Evolutionary conservation across 1,140 invertebrate species (phyloP).

Genomic region (Subanguina moxae): DNA sequence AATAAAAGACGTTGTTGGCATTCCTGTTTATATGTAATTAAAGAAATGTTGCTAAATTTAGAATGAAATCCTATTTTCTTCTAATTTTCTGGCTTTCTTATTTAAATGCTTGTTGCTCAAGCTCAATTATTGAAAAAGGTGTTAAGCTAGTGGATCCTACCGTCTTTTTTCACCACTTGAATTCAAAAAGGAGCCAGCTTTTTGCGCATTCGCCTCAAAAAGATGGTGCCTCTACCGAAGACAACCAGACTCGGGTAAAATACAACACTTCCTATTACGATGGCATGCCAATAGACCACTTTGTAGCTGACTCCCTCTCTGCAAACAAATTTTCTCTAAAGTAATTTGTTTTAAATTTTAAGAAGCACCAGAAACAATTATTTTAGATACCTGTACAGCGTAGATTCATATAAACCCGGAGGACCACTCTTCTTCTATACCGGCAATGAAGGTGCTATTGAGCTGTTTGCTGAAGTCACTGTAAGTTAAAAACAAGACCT

Average conservation of each 20-base stretch:
- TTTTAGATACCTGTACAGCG: constrained; percentile 49
- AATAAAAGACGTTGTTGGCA: too few relatives aligned
- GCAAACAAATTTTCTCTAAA: constrained; percentile 68
- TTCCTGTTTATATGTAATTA: too few relatives aligned
- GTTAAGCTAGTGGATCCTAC: too few relatives aligned
- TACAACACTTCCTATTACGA: constrained; percentile 29
- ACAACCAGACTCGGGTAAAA: background rate
- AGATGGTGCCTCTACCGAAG: background rate
- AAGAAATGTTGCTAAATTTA: too few relatives aligned
- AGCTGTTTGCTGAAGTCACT: constrained; percentile 83
- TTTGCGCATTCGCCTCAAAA: background rate
- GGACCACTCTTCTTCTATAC: constrained; percentile 72
- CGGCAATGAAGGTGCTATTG: constrained; percentile 90
- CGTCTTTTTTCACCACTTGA: background rate
- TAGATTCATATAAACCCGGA: constrained; percentile 56
- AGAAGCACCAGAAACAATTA: background rate
- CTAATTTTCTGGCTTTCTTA: too few relatives aligned
- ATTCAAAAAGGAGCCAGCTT: too few relatives aligned
- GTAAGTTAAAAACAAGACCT: constrained; percentile 59
- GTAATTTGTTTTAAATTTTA: too few relatives aligned
- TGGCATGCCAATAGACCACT: constrained; percentile 67
- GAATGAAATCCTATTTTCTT: too few relatives aligned
- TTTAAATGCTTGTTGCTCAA: too few relatives aligned
- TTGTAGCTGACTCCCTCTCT: constrained; percentile 72
- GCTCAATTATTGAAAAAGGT: too few relatives aligned